phyloP scores from a whole-genome alignment of 2,113 vertebrate species.

The Callocephalon fimbriatum region DNA sequence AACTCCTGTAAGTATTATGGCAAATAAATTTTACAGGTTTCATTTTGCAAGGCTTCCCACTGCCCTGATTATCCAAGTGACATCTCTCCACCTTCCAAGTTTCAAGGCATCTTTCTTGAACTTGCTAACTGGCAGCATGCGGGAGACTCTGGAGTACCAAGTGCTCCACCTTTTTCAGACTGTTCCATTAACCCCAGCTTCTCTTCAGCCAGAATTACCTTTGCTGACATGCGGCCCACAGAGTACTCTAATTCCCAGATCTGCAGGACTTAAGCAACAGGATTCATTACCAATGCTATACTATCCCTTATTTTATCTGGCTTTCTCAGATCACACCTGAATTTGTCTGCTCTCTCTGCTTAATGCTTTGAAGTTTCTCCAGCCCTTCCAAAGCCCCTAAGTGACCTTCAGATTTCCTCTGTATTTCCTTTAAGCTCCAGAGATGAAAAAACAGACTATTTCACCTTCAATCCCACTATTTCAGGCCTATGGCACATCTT shows the following conservation, averaged over 20 bases:
- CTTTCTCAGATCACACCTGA: neutral
- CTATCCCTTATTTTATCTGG: neutral
- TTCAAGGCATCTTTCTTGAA: neutral
- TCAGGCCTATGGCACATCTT: neutral
- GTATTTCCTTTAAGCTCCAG: neutral
- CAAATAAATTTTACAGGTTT: neutral
- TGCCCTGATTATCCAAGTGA: neutral
- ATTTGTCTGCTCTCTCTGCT: neutral
- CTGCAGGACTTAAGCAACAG: neutral
- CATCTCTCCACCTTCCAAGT: fast-evolving
- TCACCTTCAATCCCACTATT: neutral
- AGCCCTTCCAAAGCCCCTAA: neutral
- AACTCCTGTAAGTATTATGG: neutral
- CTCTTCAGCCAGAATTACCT: neutral
- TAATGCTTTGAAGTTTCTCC: neutral
- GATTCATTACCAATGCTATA: neutral
- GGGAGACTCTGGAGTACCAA: neutral
- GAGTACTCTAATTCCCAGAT: neutral
- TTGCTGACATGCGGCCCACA: neutral
- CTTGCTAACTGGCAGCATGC: neutral
- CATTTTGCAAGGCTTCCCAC: neutral
- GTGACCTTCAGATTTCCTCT: neutral
- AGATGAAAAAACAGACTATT: neutral
- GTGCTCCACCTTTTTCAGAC: neutral
- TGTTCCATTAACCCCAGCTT: neutral